Base-by-base conservation (phyloP, 2,888 invertebrate genomes). In the Lasioglossum lativentre region DNA sequence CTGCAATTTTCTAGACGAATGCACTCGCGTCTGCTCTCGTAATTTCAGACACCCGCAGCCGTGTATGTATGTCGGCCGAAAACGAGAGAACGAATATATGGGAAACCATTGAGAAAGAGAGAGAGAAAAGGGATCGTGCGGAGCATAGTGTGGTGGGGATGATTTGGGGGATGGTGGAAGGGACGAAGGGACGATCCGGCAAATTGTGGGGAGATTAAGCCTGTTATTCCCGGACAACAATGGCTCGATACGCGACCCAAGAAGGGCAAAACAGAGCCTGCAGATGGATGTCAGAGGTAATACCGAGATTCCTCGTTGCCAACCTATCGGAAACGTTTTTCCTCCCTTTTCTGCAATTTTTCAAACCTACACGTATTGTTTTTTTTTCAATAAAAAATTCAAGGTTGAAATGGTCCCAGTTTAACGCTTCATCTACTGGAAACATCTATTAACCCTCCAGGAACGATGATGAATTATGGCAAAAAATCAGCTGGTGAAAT, bases 1-100 rank as follows among this genome's bases (percentile, higher is more conserved):
- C 93, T 92, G 92, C 92, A 94, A 94, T 94, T 94, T 94, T 94
- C 93, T 92, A 91, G 92, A 90, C 90, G 94, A 93, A 80, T 83
- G 91, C 84, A 76, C 90, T 86, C 88, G 83, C 83, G 90, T 89
- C 80, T 84, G 88, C 88, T 83, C 81, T 88, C 79, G 86, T 86
- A 89, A 90, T 89, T 90, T 83, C 86, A 82, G 80, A 68, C 75
- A 83, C 88, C 23, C 84, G 84, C n/a, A n/a, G n/a, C 80, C 45
- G 83, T 34, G 83, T n/a, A n/a, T 85, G 78, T 78, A 63, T 19
- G 42, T 30, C 56, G 12, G 71, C 23, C 76, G 68, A 56, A 52
- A 75, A 52, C 34, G 56, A 73, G 68, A 45, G 52, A 34, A 45
- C 45, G 66, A 71, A 56, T 30, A 56, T 30, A 63, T 47, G 12